These are phyloP conservation scores for Aphelenchoides avenae DNA, from an alignment of 1,140 invertebrate genomes.

Conservation along the genomic window DNA sequence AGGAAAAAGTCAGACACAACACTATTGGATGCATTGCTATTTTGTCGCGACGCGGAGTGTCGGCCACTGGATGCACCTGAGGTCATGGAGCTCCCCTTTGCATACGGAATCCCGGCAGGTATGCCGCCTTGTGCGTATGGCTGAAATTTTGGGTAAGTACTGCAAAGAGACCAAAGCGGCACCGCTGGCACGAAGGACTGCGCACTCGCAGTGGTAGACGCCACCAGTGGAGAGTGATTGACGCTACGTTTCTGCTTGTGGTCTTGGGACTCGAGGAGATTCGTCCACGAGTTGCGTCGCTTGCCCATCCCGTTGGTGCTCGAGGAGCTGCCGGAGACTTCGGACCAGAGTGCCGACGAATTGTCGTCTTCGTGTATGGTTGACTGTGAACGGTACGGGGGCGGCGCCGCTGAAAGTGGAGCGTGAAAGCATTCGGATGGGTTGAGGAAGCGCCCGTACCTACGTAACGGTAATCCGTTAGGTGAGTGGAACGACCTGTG, in stretches of 20 bases:
- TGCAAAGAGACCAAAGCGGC: neutral
- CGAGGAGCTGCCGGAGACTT: neutral
- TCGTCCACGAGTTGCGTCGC: conserved; percentile 3
- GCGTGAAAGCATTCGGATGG: too few relatives aligned
- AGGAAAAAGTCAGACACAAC: conserved; percentile 7
- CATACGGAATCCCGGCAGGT: neutral
- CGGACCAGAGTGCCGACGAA: neutral
- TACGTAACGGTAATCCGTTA: too few relatives aligned
- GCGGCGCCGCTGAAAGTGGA: conserved; percentile 1
- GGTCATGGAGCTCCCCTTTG: conserved; percentile 8
- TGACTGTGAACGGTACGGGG: conserved; percentile 1
- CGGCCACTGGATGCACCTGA: neutral
- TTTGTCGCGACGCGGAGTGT: conserved; percentile 2
- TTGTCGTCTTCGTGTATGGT: conserved; percentile 12
- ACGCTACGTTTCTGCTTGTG: neutral
- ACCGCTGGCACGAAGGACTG: neutral
- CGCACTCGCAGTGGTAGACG: neutral
- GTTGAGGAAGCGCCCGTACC: too few relatives aligned
- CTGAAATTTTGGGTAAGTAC: conserved; percentile 1
- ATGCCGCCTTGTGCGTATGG: neutral
- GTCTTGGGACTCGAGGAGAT: neutral
- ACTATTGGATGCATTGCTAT: neutral
- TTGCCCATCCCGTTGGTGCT: neutral
- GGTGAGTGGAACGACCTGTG: too few relatives aligned
- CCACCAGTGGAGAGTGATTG: neutral